Base-by-base conservation (phyloP, 2,797 vertebrate species). In the Fringilla coelebs region DNA sequence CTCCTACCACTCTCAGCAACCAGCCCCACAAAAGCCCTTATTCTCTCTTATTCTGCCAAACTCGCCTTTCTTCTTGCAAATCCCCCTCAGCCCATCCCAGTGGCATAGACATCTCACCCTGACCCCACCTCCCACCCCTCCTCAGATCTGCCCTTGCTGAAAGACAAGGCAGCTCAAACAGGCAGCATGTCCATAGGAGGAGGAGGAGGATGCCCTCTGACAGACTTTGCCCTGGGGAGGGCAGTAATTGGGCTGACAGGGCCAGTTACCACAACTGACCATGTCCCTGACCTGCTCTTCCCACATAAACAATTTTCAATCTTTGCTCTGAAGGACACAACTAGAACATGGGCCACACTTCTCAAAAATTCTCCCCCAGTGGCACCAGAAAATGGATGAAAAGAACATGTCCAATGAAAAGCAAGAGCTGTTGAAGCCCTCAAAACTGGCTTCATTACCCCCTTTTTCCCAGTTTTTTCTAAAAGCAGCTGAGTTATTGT, bases 401-500 rank as follows among this genome's bases (percentile, higher is more conserved):
- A 81, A 81, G 7, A 21, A 21, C 40, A 55, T 7, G 11, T 17
- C 8, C 29, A 40, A 1, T 52, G 29, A 75, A 84, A 93, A 86
- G 10, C 19, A 85, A 61, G 36, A 77, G 43, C 32, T 78, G 21
- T 10, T 71, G 63, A 93, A 90, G 25, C 16, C 57, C 38, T 85
- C 60, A 68, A 77, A 91, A 67, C 21, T n/a, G 14, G 7, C 4
- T 76, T 91, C 12, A 38, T 61, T 90, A 4, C 7, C 4, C 7
- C 2, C 4, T 21, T 36, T 51, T 5, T 3, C 2, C 17, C 3
- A 10, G 3, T 41, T 79, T 73, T 89, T 89, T 71, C 60, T 68
- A 34, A 89, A 84, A 88, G 63, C 34, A 79, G 19, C 16, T 81
- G 80, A 81, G 13, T 66, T 94, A 63, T 60, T 93, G 32, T 87